Evolutionary conservation across 2,113 vertebrate species (phyloP).

Genomic region (Xerus inauris): DNA sequence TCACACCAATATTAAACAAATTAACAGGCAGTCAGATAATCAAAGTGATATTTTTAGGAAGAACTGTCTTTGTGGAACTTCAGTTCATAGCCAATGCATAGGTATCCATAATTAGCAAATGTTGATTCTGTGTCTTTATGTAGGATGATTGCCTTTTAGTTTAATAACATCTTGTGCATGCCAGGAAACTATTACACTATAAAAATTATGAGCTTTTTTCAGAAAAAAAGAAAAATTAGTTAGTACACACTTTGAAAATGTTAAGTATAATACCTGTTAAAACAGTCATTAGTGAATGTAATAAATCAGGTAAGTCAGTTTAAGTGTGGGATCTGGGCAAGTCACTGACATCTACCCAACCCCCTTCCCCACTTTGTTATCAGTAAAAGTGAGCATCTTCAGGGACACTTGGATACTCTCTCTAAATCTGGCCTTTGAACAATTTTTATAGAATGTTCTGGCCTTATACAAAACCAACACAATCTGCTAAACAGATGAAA

Average conservation of each 20-base stretch:
- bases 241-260: background rate
- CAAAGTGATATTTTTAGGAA: conserved; percentile 3
- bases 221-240: background rate
- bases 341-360: background rate
- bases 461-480: conserved; percentile 51
- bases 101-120: background rate
- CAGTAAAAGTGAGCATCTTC: background rate
- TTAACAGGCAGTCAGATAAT: conserved; percentile 11
- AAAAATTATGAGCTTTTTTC: background rate
- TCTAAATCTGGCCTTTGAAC: background rate
- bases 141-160: background rate
- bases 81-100: background rate
- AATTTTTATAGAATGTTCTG: background rate
- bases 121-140: background rate
- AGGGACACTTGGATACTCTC: background rate
- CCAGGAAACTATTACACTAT: background rate
- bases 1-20: conserved; percentile 32
- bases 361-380: background rate
- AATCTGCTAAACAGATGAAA: conserved; percentile 65
- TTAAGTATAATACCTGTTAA: background rate
- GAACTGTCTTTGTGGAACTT: conserved; percentile 12
- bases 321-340: accelerated
- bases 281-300: conserved; percentile 13
- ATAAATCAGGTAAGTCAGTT: background rate
- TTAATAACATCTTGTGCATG: background rate